Conservation (phyloP, 1,140 invertebrate species). For the Drosophila aff. region DNA sequence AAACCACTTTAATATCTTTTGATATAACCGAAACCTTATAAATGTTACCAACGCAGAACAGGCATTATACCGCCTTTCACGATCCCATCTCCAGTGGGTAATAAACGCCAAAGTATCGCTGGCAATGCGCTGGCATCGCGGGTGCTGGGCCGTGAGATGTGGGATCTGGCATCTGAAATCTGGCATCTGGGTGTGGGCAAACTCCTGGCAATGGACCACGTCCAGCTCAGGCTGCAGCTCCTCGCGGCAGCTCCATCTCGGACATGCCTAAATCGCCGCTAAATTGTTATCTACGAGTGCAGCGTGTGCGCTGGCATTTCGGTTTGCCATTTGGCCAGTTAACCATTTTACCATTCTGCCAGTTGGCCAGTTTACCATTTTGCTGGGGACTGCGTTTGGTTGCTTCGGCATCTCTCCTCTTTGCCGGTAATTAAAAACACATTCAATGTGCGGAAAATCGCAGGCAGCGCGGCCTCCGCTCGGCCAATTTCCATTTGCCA, state of each 20-base stretch:
- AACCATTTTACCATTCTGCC: conserved; percentile 44
- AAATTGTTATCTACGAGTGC: conserved; percentile 84
- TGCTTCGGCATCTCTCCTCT: conserved; percentile 52
- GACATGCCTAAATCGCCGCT: conserved; percentile 81
- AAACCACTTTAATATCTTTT: not conserved
- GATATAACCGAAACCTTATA: not conserved
- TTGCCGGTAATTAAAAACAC: conserved; percentile 77
- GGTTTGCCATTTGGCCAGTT: conserved; percentile 47
- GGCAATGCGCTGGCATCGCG: conserved; percentile 42
- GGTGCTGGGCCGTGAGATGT: conserved; percentile 60
- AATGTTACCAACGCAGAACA: not conserved
- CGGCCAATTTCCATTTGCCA: conserved; percentile 68
- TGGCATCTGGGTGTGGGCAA: conserved; percentile 45
- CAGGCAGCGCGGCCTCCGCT: conserved; percentile 46
- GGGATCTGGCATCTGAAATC: conserved; percentile 46
- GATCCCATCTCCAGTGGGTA: conserved; percentile 18
- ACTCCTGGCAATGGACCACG: conserved; percentile 5
- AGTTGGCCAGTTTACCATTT: conserved; percentile 23
- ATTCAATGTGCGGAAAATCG: conserved; percentile 84
- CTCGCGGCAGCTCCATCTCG: conserved; percentile 45
- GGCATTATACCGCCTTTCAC: conserved; percentile 2
- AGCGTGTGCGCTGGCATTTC: conserved; percentile 76
- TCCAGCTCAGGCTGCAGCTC: conserved; percentile 9
- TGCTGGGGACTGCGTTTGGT: conserved; percentile 24
- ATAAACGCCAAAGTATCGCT: not conserved